Evolutionary conservation across 2,113 vertebrate species (phyloP).

Genomic region (Onychorhynchus coronatus): DNA sequence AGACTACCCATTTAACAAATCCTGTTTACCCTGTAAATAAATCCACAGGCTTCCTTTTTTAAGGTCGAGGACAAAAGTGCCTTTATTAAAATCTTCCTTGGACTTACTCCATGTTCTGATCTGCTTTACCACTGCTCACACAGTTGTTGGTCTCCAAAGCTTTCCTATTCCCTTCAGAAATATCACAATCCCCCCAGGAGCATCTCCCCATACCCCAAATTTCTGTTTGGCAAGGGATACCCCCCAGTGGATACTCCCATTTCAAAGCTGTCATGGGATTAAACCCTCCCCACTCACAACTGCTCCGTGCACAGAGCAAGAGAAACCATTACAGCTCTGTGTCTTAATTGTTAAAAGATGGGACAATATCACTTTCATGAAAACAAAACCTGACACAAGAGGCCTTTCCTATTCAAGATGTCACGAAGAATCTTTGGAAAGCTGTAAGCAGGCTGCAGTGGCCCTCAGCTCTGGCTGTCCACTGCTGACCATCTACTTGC

Average conservation of each 20-base stretch:
- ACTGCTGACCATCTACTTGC: background rate
- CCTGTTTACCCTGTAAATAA: conserved; percentile 21
- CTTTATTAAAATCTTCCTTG: conserved; percentile 26
- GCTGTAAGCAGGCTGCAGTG: background rate
- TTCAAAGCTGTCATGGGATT: background rate
- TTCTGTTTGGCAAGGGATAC: background rate
- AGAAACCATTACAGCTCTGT: background rate
- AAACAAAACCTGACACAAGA: background rate
- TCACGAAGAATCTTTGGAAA: background rate
- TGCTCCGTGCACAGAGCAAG: background rate
- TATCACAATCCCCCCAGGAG: background rate
- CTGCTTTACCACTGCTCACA: background rate
- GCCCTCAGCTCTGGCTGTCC: background rate
- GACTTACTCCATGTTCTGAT: conserved; percentile 5
- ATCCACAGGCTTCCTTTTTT: conserved; percentile 14
- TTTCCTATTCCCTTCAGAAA: background rate
- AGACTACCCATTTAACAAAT: background rate
- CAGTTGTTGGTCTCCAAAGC: background rate
- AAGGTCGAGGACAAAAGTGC: conserved; percentile 11
- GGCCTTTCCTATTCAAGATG: background rate
- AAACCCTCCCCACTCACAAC: background rate
- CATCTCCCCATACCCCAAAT: background rate
- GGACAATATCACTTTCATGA: background rate
- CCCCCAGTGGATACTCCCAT: rapidly evolving
- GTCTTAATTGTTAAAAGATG: background rate